A percentile compares a stretch with the other conserved stretches of the same genome.
phyloP scores from a whole-genome alignment of 2,113 vertebrate genomes.

The Cyprinodon tularosa region DNA sequence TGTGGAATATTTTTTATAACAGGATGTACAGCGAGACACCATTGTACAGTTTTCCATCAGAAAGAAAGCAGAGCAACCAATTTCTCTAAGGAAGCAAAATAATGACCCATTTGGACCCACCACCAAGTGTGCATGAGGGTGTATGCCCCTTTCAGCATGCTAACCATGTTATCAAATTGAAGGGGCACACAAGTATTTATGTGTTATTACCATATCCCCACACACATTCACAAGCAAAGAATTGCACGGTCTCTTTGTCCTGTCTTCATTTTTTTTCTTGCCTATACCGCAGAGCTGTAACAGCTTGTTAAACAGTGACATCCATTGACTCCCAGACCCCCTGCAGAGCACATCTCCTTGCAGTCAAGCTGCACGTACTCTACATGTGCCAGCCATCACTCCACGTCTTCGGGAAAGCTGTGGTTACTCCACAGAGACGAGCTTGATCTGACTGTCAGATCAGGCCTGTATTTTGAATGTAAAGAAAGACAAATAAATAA shows the following conservation, averaged over 20 bases:
- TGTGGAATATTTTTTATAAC: constrained; percentile 26
- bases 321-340: constrained; percentile 53
- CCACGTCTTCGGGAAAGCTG: constrained; percentile 23
- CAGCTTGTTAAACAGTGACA: constrained; percentile 70
- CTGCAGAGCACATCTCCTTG: constrained; percentile 51
- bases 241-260: constrained; percentile 58
- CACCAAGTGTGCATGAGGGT: constrained; percentile 26
- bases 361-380: constrained; percentile 35
- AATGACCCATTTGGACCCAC: constrained; percentile 58
- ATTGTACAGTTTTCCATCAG: constrained; percentile 15
- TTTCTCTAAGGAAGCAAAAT: constrained; percentile 50
- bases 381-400: constrained; percentile 39
- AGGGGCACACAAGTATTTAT: constrained; percentile 41
- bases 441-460: not conserved
- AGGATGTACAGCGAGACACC: constrained; percentile 21
- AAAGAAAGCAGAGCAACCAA: constrained; percentile 35
- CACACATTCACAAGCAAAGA: constrained; percentile 26
- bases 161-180: constrained; percentile 38
- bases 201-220: constrained; percentile 55
- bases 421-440: constrained; percentile 21
- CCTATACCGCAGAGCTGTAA: constrained; percentile 42
- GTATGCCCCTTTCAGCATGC: constrained; percentile 43
- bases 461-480: constrained; percentile 9
- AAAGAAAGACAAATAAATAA: constrained; percentile 9
- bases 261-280: constrained; percentile 43